Conservation (phyloP, 2,888 invertebrate species). For the Apoderus coryli region DNA sequence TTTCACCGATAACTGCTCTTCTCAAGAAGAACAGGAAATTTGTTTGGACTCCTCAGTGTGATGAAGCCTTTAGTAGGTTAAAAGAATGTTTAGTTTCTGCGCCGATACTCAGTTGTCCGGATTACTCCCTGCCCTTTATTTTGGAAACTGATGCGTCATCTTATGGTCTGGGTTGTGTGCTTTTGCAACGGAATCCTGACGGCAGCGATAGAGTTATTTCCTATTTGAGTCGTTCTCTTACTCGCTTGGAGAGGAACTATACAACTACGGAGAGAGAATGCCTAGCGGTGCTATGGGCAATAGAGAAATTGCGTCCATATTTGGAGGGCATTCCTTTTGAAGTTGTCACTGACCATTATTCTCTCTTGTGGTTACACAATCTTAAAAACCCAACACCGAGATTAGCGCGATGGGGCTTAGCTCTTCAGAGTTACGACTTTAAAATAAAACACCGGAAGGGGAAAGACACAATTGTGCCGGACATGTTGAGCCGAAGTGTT, state of each 20-base stretch:
- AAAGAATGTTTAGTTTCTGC: slow-evolving; percentile 7
- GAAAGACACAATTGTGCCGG: slow-evolving; percentile 9
- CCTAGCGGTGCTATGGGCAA: slow-evolving; percentile 17
- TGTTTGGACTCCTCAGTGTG: background rate
- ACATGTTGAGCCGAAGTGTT: slow-evolving; percentile 9
- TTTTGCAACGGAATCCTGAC: slow-evolving; percentile 8
- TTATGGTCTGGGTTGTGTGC: slow-evolving; percentile 3
- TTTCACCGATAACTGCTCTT: no score
- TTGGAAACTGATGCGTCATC: slow-evolving; percentile 4
- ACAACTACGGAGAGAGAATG: slow-evolving; percentile 16
- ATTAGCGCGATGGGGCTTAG: slow-evolving; percentile 10
- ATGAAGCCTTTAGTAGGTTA: background rate
- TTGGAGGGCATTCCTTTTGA: slow-evolving; percentile 15
- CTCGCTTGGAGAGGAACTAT: slow-evolving; percentile 13
- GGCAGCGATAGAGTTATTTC: slow-evolving; percentile 14
- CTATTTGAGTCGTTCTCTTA: slow-evolving; percentile 15
- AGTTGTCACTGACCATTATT: slow-evolving; percentile 16
- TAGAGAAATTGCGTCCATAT: slow-evolving; percentile 17
- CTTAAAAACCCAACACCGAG: slow-evolving; percentile 9
- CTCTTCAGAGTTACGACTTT: slow-evolving; percentile 10
- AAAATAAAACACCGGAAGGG: slow-evolving; percentile 10
- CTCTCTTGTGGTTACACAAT: no score
- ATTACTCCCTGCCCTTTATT: slow-evolving; percentile 5
- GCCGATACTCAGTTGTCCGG: slow-evolving; percentile 15
- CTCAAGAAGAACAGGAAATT: slow-evolving; percentile 4